phyloP scores from a whole-genome alignment of 2,113 vertebrate genomes.

The Catharus fuscescens region DNA sequence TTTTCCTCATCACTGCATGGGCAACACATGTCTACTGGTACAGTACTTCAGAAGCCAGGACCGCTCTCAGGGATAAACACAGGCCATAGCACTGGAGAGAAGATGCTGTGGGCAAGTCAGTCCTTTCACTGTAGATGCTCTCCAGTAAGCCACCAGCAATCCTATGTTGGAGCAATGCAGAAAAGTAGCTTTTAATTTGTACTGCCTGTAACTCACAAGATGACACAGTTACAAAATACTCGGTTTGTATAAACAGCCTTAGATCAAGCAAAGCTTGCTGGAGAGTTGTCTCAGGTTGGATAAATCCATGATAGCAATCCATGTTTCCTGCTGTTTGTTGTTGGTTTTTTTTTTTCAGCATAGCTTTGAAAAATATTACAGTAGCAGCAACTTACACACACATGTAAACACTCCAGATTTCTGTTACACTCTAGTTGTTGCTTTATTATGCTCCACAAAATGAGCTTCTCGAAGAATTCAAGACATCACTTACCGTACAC shows the following conservation, averaged over 20 bases:
- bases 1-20: slow-evolving; percentile 63
- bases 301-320: slow-evolving; percentile 4
- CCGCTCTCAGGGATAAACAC: neutral
- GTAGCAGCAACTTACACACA: neutral
- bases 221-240: slow-evolving; percentile 17
- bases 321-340: slow-evolving; percentile 13
- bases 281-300: slow-evolving; percentile 32
- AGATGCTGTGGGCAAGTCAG: slow-evolving; percentile 22
- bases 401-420: neutral
- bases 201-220: neutral
- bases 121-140: neutral
- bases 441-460: neutral
- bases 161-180: accelerated
- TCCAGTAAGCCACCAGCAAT: neutral
- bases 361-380: slow-evolving; percentile 23
- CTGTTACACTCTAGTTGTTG: neutral
- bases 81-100: neutral
- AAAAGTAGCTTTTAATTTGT: slow-evolving; percentile 31
- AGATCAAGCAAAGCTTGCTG: slow-evolving; percentile 42
- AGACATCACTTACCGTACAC: neutral
- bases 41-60: slow-evolving; percentile 23
- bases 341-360: neutral
- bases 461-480: neutral
- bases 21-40: slow-evolving; percentile 57
- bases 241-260: neutral